Evolutionary conservation across 2,888 invertebrate genomes (phyloP).

Genomic region (Plemyria rubiginata): DNA sequence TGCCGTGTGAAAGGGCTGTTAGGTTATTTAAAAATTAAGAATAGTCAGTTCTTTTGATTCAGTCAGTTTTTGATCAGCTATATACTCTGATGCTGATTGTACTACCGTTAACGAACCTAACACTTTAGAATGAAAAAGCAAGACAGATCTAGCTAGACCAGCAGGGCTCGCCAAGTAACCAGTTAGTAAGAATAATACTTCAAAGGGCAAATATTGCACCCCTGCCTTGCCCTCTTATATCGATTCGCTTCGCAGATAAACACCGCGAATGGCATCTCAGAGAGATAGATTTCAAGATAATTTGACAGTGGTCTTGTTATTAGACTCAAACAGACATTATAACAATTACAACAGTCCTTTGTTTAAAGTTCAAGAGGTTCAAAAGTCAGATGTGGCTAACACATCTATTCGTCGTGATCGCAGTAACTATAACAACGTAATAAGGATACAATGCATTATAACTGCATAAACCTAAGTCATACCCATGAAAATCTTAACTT

Average conservation of each 20-base stretch:
- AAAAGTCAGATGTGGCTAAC: constrained; percentile 13
- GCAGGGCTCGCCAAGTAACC: too few relatives aligned
- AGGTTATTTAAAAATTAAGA: too few relatives aligned
- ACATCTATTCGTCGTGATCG: constrained; percentile 3
- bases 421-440: constrained; percentile 1
- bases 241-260: constrained; percentile 46
- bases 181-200: constrained; percentile 36
- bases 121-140: too few relatives aligned
- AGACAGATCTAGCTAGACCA: too few relatives aligned
- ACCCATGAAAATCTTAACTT: too few relatives aligned
- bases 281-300: constrained; percentile 22
- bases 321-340: constrained; percentile 7
- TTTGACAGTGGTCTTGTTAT: constrained; percentile 18
- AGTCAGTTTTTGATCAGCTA: too few relatives aligned
- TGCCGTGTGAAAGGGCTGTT: too few relatives aligned
- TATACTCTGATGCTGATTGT: too few relatives aligned
- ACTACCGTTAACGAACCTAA: too few relatives aligned
- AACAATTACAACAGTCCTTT: constrained; percentile 14
- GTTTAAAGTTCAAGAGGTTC: constrained; percentile 22
- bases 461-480: too few relatives aligned
- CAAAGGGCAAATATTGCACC: constrained; percentile 57
- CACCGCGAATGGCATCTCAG: constrained; percentile 23
- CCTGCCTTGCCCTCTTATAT: constrained; percentile 42
- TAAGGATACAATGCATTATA: not conserved
- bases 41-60: too few relatives aligned